Evolutionary conservation across 2,797 vertebrate genomes (phyloP).

Genomic region (Halcyon chelicuti): DNA sequence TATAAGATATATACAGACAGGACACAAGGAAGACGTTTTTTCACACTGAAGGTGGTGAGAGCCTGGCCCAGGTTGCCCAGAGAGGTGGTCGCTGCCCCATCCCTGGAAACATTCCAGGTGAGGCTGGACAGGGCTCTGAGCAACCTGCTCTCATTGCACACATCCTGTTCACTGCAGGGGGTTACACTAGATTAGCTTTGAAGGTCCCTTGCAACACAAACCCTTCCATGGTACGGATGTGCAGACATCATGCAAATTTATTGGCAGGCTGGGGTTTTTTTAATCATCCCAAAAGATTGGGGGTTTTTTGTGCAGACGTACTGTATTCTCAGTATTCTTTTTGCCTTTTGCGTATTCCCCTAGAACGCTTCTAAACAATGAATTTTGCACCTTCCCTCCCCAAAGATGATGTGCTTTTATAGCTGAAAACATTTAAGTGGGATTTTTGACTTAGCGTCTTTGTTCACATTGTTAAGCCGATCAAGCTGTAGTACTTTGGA

Average conservation of each 20-base stretch:
- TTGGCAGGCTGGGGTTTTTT: background rate
- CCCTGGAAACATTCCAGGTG: background rate
- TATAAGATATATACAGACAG: background rate
- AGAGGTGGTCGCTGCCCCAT: background rate
- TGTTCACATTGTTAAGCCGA: conserved; percentile 34
- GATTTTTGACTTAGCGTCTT: conserved; percentile 46
- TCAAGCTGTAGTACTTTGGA: conserved; percentile 19
- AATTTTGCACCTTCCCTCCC: conserved; percentile 24
- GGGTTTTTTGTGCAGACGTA: rapidly evolving
- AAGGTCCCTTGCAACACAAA: background rate
- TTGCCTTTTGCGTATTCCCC: background rate
- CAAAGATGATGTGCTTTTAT: conserved; percentile 37
- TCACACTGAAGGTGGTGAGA: background rate
- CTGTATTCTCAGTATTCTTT: background rate
- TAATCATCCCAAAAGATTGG: background rate
- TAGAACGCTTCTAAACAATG: conserved; percentile 39
- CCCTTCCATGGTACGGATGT: background rate
- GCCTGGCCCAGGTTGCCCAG: background rate
- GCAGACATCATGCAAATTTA: background rate
- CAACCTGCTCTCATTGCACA: background rate
- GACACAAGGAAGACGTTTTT: background rate
- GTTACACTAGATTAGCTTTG: background rate
- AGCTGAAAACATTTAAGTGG: conserved; percentile 47
- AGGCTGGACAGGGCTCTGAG: background rate
- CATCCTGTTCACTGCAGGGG: background rate